Evolutionary conservation across 2,888 invertebrate species (phyloP).

Genomic region (Ormyrus pomaceus): DNA sequence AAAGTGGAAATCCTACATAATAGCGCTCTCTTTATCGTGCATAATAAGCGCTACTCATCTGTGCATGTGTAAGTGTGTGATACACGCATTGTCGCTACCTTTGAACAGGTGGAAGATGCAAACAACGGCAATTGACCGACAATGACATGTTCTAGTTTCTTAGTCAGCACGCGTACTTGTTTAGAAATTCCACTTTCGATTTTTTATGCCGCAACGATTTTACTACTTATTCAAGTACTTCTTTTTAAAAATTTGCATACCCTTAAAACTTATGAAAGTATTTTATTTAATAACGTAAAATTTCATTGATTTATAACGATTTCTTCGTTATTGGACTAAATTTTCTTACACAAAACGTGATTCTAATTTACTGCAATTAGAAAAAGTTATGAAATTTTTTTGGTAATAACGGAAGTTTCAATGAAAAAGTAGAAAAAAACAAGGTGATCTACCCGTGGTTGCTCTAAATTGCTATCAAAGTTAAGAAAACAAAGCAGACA

Average conservation of each 20-base stretch:
- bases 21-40: not conserved
- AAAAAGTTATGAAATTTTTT: not conserved
- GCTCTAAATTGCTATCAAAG: conserved; percentile 26
- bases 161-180: conserved; percentile 28
- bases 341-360: conserved; percentile 4
- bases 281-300: not conserved
- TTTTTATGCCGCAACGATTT: conserved; percentile 10
- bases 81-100: no score
- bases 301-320: not conserved
- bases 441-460: conserved; percentile 17
- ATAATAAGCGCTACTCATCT: not conserved
- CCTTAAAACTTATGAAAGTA: not conserved
- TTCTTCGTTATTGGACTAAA: not conserved
- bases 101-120: conserved; percentile 19
- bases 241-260: no score
- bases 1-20: not conserved
- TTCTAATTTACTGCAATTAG: conserved; percentile 6
- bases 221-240: not conserved
- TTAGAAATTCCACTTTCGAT: conserved; percentile 41
- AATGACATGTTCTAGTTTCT: conserved; percentile 39
- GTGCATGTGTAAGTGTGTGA: not conserved
- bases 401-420: conserved; percentile 20
- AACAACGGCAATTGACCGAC: conserved; percentile 51
- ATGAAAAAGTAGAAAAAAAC: conserved; percentile 10
- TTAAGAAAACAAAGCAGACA: conserved; percentile 28